Percentiles rank a stretch among this genome's conserved stretches.
These are phyloP conservation scores for Lethrus apterus DNA, from an alignment of 1,140 invertebrate species.

Conservation along the genomic window DNA sequence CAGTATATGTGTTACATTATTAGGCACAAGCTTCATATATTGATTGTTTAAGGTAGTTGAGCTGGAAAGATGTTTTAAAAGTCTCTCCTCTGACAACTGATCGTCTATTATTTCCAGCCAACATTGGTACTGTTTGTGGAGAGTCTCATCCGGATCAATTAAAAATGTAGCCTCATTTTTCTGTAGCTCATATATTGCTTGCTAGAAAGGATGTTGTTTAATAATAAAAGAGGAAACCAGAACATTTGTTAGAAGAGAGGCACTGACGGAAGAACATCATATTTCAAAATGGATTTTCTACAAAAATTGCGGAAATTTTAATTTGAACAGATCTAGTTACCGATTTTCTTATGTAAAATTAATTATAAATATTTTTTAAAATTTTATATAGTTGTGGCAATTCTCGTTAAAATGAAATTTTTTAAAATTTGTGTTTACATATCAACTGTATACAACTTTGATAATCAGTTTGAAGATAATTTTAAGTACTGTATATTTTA, in stretches of 20 bases:
- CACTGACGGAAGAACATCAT: no score
- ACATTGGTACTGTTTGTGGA: conserved; percentile 41
- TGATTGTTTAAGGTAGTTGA: conserved; percentile 45
- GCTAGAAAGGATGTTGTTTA: conserved; percentile 26
- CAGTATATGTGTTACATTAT: conserved; percentile 45
- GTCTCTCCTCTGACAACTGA: conserved; percentile 40
- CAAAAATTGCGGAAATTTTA: no score
- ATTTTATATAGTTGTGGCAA: no score
- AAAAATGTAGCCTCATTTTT: conserved; percentile 42
- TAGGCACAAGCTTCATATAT: conserved; percentile 48
- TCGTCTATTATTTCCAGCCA: conserved; percentile 46
- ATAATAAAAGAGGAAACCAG: conserved; percentile 9
- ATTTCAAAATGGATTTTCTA: no score
- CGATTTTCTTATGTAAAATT: no score
- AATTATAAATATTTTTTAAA: no score
- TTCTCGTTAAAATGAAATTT: no score
- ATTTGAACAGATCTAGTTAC: no score
- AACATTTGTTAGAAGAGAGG: neutral
- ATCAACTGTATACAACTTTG: no score
- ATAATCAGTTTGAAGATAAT: no score
- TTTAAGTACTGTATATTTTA: no score
- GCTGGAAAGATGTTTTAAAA: conserved; percentile 42
- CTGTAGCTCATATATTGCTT: conserved; percentile 40
- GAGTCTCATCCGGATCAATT: conserved; percentile 37
- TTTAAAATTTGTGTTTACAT: no score